Conservation (phyloP, 2,113 vertebrate genomes). For the Gila orcuttii region DNA sequence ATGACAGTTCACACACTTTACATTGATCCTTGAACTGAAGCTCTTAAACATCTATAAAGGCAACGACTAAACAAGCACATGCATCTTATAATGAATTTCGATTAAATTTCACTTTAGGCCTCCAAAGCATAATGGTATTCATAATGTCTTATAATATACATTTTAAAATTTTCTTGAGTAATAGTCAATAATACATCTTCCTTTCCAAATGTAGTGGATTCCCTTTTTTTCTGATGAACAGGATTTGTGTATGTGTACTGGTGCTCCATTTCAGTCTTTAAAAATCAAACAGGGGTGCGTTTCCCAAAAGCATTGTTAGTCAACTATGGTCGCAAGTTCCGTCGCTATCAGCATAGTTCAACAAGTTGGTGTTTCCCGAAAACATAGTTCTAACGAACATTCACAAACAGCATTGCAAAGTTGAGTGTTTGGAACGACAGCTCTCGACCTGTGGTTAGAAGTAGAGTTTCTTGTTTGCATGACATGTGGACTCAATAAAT, state of each 20-base stretch:
- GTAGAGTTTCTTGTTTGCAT: too few relatives aligned
- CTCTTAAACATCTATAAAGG: conserved; percentile 1
- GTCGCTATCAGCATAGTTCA: too few relatives aligned
- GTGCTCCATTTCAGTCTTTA: not conserved
- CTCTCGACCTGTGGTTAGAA: too few relatives aligned
- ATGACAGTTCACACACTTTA: conserved; percentile 1
- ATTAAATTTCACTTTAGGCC: not conserved
- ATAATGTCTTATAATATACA: not conserved
- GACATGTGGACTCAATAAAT: too few relatives aligned
- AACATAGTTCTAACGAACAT: too few relatives aligned
- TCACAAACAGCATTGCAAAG: too few relatives aligned
- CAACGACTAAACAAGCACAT: not conserved
- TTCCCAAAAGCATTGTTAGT: too few relatives aligned
- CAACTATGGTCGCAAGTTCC: too few relatives aligned
- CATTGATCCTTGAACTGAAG: not conserved
- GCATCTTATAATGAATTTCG: not conserved
- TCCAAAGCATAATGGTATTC: not conserved
- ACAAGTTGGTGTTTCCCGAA: too few relatives aligned
- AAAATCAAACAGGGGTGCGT: not conserved
- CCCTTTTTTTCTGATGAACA: not conserved
- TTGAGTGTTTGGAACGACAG: too few relatives aligned
- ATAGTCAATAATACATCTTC: too few relatives aligned
- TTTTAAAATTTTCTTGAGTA: not conserved
- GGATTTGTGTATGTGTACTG: not conserved
- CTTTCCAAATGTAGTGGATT: not conserved